Percentiles rank a stretch among this genome's conserved stretches.
These are phyloP conservation scores for Synergus gifuensis DNA, from an alignment of 2,888 invertebrate species.

Conservation along the genomic window DNA sequence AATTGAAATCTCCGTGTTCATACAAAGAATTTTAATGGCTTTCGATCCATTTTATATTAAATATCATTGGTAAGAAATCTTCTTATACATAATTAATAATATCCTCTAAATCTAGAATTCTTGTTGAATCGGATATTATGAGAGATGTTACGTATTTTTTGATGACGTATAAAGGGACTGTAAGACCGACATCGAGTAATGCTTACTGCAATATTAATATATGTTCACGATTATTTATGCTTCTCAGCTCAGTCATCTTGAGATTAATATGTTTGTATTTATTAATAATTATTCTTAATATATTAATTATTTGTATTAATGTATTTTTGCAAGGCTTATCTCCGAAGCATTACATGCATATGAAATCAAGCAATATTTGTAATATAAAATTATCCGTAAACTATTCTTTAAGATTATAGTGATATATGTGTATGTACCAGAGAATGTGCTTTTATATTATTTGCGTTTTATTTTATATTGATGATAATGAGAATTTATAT, in stretches of 20 bases:
- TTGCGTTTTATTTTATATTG: neutral
- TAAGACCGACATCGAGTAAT: neutral
- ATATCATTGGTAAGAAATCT: neutral
- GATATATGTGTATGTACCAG: neutral
- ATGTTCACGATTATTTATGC: neutral
- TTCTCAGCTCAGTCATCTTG: neutral
- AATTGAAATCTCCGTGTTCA: neutral
- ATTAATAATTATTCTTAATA: too few relatives aligned
- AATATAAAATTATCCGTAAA: neutral
- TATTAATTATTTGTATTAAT: too few relatives aligned
- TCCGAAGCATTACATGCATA: neutral
- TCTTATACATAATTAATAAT: neutral
- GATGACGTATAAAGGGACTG: neutral
- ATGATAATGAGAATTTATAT: neutral
- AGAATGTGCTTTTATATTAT: neutral
- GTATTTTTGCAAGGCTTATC: neutral
- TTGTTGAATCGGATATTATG: neutral
- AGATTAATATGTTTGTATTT: neutral
- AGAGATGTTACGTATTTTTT: neutral
- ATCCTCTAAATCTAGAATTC: neutral
- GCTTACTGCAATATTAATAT: neutral
- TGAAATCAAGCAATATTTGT: neutral
- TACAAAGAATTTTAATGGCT: neutral
- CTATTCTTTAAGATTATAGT: neutral
- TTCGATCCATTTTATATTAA: neutral